Conservation (phyloP, 1,140 invertebrate species). For the Phthorimaea operculella region DNA sequence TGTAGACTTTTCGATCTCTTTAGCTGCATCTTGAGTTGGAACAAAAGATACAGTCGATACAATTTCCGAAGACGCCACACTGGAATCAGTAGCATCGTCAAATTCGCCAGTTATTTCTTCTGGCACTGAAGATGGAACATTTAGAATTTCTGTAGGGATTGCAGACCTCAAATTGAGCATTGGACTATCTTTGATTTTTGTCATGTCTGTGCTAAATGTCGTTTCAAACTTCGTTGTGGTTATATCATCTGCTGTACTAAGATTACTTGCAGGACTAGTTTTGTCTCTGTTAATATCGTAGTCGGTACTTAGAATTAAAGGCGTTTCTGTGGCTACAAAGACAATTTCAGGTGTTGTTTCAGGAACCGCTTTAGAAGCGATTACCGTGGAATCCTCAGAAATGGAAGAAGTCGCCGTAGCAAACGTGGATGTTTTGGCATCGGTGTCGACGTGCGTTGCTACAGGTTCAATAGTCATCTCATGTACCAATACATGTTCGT, state of each 20-base stretch:
- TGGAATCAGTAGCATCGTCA: constrained; percentile 20
- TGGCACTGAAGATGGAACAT: constrained; percentile 33
- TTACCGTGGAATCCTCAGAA: constrained; percentile 21
- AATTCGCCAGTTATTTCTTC: constrained; percentile 26
- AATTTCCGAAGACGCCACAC: neutral
- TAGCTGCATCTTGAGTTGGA: neutral
- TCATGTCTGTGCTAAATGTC: constrained; percentile 21
- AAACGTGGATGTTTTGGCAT: constrained; percentile 21
- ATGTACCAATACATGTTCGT: constrained; percentile 35
- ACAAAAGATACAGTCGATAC: neutral
- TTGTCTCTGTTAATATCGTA: neutral
- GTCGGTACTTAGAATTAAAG: neutral
- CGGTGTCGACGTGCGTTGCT: constrained; percentile 16
- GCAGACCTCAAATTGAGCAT: constrained; percentile 51
- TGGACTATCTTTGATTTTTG: constrained; percentile 34
- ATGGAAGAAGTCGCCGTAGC: constrained; percentile 19
- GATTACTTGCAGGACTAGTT: neutral
- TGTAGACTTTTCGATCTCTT: neutral
- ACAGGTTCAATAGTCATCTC: constrained; percentile 24
- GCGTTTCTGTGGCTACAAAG: neutral
- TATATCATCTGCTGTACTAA: constrained; percentile 16
- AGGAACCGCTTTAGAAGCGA: constrained; percentile 19
- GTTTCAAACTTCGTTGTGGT: neutral
- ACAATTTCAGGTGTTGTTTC: constrained; percentile 19
- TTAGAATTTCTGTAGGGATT: constrained; percentile 49